phyloP scores from a whole-genome alignment of 1,140 invertebrate species.

The Trachymyrmex septentrionalis region DNA sequence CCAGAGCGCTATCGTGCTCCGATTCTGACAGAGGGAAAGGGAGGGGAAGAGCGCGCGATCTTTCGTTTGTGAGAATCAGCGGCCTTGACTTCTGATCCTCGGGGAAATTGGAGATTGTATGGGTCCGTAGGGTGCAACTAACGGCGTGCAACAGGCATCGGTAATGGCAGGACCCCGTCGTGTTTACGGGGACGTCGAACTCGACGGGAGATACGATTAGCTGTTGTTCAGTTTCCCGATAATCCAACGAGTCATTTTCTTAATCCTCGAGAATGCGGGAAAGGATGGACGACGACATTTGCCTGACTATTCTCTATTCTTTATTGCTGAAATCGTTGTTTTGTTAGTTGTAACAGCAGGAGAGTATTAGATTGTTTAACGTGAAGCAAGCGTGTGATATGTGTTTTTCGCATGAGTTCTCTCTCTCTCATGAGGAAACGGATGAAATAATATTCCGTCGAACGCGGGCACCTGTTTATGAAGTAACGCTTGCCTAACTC shows the following conservation, averaged over 20 bases:
- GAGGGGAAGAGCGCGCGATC: not conserved
- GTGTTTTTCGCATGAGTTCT: not conserved
- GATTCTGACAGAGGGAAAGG: not conserved
- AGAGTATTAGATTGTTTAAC: not conserved
- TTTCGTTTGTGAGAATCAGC: conserved; percentile 56
- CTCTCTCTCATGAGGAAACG: conserved; percentile 10
- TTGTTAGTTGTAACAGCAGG: not conserved
- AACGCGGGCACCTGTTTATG: conserved; percentile 32
- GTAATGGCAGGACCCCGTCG: not conserved
- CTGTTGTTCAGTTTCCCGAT: not conserved
- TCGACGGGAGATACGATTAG: conserved; percentile 7
- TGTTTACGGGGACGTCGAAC: conserved; percentile 16
- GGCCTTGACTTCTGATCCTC: conserved; percentile 56
- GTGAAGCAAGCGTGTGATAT: not conserved
- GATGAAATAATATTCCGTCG: conserved; percentile 13
- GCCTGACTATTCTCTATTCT: not conserved
- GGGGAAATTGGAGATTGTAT: conserved; percentile 56
- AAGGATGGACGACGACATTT: not conserved
- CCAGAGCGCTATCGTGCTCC: conserved; percentile 42
- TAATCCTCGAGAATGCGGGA: not conserved
- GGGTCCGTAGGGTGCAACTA: conserved; percentile 42
- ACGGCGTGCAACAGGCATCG: conserved; percentile 50
- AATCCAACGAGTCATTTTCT: not conserved
- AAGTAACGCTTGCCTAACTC: conserved; percentile 39
- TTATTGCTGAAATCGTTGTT: not conserved